These are phyloP conservation scores for Octodon degus DNA, from an alignment of 2,113 vertebrate species.

Conservation along the genomic window DNA sequence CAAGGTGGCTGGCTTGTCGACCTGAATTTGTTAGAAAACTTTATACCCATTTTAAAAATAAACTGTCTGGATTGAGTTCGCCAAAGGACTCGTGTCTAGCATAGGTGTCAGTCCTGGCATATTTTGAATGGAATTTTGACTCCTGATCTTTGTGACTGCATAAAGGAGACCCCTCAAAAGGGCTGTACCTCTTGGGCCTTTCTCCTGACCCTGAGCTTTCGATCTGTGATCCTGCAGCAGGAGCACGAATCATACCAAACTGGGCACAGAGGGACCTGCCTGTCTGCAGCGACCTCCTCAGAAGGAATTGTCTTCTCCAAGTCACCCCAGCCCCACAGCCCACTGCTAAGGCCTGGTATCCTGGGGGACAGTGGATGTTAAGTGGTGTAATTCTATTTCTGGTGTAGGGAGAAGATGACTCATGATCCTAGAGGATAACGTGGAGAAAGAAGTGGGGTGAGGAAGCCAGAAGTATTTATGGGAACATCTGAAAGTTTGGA, in stretches of 20 bases:
- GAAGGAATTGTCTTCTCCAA: neutral
- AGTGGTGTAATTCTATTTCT: neutral
- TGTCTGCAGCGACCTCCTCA: rapidly evolving
- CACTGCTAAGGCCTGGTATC: neutral
- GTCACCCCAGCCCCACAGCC: neutral
- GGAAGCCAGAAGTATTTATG: neutral
- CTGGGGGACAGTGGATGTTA: no score
- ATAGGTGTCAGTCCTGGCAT: neutral
- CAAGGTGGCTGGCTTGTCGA: no score
- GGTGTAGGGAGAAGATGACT: neutral
- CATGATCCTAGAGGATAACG: neutral
- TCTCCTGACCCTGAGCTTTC: neutral
- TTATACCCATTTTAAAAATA: no score
- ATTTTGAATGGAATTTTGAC: no score
- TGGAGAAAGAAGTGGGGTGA: neutral
- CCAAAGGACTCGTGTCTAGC: neutral
- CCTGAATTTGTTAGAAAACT: no score
- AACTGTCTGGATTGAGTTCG: neutral
- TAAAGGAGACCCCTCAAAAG: no score
- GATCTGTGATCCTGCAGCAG: no score
- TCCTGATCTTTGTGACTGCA: no score
- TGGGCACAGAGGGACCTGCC: no score
- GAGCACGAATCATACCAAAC: neutral
- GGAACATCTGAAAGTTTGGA: neutral
- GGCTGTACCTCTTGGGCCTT: neutral